These are phyloP conservation scores for Acrocyrtus sp. DNA, from an alignment of 2,888 invertebrate genomes.

Conservation along the genomic window DNA sequence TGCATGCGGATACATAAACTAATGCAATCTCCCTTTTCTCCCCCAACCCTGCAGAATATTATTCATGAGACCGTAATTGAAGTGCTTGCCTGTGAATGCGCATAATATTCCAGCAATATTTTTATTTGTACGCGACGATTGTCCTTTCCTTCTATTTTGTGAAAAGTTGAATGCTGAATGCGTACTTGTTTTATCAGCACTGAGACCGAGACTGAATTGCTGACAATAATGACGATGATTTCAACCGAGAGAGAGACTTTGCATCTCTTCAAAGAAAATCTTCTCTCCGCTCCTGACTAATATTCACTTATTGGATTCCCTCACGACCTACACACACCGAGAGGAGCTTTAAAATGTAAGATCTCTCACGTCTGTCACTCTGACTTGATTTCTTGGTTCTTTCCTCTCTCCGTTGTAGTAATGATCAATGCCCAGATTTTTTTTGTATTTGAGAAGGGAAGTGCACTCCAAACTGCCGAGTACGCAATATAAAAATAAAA, in stretches of 20 bases:
- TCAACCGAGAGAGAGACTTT: neutral
- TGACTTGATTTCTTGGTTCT: neutral
- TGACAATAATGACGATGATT: neutral
- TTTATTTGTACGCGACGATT: neutral
- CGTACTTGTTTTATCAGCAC: neutral
- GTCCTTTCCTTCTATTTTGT: neutral
- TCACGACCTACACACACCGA: conserved; percentile 29
- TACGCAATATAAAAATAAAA: neutral
- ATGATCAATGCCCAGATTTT: conserved; percentile 33
- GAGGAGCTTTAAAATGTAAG: conserved; percentile 27
- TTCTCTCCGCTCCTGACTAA: conserved; percentile 7
- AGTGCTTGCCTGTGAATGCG: neutral
- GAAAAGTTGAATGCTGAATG: conserved; percentile 1
- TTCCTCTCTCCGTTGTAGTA: conserved; percentile 1
- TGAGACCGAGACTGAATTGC: too few species aligned
- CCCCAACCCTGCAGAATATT: too few species aligned
- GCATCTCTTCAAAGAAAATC: conserved; percentile 10
- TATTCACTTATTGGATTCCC: conserved; percentile 38
- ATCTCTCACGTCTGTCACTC: conserved; percentile 41
- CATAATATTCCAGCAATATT: neutral
- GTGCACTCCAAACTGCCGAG: neutral
- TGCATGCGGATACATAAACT: too few species aligned
- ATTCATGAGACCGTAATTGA: neutral
- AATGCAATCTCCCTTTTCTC: neutral
- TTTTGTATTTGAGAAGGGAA: conserved; percentile 4